Base-by-base conservation (phyloP, 2,888 invertebrate species). In the Chironomus riparius region DNA sequence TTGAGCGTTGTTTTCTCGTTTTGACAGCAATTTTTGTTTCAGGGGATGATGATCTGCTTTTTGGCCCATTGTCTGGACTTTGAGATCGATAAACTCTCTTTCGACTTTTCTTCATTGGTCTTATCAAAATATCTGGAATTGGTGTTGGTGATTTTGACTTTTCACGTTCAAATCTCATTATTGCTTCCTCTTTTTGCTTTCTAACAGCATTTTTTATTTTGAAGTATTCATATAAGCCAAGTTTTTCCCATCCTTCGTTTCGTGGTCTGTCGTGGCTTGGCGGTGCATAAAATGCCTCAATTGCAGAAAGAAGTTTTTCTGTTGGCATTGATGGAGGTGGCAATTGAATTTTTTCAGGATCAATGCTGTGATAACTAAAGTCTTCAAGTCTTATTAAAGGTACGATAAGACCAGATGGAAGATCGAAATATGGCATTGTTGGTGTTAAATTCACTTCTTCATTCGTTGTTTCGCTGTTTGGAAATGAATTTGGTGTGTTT, bases 221-320 rank as follows among this genome's bases (percentile, higher is more conserved):
- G 85, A 95, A 98, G 85, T 97, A 99, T 85, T 99, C 98, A 83
- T 97, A 97, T 76, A 99, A 87, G 78, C 97, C 98, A 81, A 98
- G 87, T 84, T 96, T 96, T 84, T 99, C 99, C 98, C 98, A 99
- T 47, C 98, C 98, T 84, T 98, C 98, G 83, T 92, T 97, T 81
- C 97, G 87, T 0, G 98, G 97, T 77, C 95, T 88, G 81, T 98
- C 98, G 82, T 98, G 97, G 79, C 94, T 93, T 5, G 98, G 97
- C 38, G 93, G 90, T 1, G 94, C 92, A 84, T 98, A 98, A 86
- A 98, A 99, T 2, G 96, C 95, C 81, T 98, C 97, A 0, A 99
- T 92, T 7, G 98, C 98, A 21, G 94, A 93, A 48, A 98, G 86
- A 61, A 99, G 86, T 77, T 97, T 87, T 78, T 98, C 98, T 81